These are phyloP conservation scores for Melanerpes aurifrons DNA, from an alignment of 2,113 vertebrate species.

Conservation along the genomic window DNA sequence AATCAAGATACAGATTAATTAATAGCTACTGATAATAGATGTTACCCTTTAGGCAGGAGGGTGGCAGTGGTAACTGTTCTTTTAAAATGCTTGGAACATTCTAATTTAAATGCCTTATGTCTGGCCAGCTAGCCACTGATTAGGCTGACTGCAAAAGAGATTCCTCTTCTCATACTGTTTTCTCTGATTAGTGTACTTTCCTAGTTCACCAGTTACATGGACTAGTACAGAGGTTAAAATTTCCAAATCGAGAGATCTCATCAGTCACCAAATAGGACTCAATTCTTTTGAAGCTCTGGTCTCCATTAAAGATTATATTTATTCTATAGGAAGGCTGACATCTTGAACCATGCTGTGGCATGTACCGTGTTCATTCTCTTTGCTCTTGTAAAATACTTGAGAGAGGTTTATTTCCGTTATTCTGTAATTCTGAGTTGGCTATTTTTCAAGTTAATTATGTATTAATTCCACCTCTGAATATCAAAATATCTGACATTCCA, in stretches of 20 bases:
- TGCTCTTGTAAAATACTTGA: neutral
- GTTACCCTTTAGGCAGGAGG: neutral
- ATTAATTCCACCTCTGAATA: neutral
- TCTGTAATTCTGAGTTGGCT: neutral
- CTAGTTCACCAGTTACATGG: neutral
- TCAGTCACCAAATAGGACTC: neutral
- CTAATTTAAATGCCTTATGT: neutral
- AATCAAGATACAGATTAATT: neutral
- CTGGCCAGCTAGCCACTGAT: neutral
- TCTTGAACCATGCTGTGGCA: neutral
- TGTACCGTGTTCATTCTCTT: neutral
- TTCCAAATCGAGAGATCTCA: neutral
- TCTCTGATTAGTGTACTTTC: neutral
- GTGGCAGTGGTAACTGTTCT: neutral
- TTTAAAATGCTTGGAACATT: neutral
- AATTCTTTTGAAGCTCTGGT: neutral
- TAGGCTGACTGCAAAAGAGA: neutral
- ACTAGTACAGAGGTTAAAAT: neutral
- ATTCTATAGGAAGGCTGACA: neutral
- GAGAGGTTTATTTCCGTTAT: neutral
- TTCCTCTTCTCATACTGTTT: neutral
- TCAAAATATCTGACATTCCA: neutral
- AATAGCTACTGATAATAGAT: neutral
- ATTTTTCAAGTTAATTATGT: neutral
- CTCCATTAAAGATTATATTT: neutral